These are phyloP conservation scores for Eupithecia exiguata DNA, from an alignment of 2,888 invertebrate species.

Conservation along the genomic window DNA sequence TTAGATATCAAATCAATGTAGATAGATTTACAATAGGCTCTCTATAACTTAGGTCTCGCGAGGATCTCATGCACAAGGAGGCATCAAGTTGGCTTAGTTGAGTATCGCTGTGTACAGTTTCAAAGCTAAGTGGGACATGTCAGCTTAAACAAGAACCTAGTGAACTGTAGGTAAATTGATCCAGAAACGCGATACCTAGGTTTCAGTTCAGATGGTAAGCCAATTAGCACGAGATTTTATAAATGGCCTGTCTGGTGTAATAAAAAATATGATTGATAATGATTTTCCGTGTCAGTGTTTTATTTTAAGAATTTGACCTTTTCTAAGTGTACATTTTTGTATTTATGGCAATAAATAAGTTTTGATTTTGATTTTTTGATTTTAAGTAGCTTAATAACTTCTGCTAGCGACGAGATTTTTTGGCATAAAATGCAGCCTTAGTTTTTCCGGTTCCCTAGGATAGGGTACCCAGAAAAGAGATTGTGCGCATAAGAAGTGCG, in stretches of 20 bases:
- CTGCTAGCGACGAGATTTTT: not conserved
- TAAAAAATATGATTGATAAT: no score
- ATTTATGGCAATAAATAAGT: no score
- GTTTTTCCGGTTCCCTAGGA: not conserved
- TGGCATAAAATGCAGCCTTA: not conserved
- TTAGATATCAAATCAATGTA: constrained; percentile 18
- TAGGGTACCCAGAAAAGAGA: not conserved
- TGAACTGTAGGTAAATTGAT: constrained; percentile 19
- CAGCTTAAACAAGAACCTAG: constrained; percentile 20
- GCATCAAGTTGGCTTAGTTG: constrained; percentile 26
- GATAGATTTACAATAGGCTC: constrained; percentile 23
- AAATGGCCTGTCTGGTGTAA: not conserved
- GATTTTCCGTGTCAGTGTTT: no score
- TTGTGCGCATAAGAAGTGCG: no score
- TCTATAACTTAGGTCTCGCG: constrained; percentile 26
- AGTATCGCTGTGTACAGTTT: constrained; percentile 32
- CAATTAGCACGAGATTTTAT: not conserved
- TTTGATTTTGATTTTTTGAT: no score
- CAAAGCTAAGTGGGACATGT: constrained; percentile 38
- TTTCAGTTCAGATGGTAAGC: not conserved
- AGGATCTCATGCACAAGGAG: constrained; percentile 29
- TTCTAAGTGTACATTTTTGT: no score
- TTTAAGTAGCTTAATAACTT: not conserved
- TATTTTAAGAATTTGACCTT: no score
- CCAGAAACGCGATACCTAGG: not conserved